Evolutionary conservation across 1,140 invertebrate species (phyloP), one percentile per base, ranked within the genome.

Genomic region (Tetraneura akinire): DNA sequence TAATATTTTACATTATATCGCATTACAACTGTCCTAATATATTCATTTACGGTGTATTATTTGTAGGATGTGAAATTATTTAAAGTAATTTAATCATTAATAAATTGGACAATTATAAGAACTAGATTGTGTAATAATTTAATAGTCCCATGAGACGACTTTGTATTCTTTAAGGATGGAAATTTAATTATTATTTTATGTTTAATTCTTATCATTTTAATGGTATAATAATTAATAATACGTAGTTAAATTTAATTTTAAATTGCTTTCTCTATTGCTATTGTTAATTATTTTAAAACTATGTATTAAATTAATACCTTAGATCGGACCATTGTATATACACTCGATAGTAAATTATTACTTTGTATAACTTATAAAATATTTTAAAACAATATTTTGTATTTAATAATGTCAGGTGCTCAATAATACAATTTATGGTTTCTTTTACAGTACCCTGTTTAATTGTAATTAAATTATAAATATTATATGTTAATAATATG

Each of bases 401-500:
- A 47, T 26, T 45, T 26, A 68, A 21, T 57, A 13, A 68, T 23
- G 14, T 47, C 66, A 45, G 66, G 66, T 68, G 37, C 66, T 68
- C 66, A 68, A 47, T 68, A 68, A n/a, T 32, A n/a, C 66, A 68
- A 21, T 68, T 23, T 26, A 6, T 68, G 21, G n/a, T 47, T 68
- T 66, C 2, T 68, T 68, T 21, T 57, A 23, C 42, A 42, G 37
- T 13, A 18, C 37, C 29, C 29, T 68, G 66, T 47, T 23, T 21
- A 23, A 21, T 47, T 68, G 42, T 68, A 47, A 68, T 47, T 26
- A 68, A 26, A 45, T 37, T 47, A 47, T 47, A 13, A 6, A 6
- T 10, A 47, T 47, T 1, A 13, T 47, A 47, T 47, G 45, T 47
- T 47, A 14, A 47, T 14, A 8, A 11, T n/a, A n/a, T n/a, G n/a